Base-by-base conservation (phyloP, 2,113 vertebrate species). In the Promerops cafer region DNA sequence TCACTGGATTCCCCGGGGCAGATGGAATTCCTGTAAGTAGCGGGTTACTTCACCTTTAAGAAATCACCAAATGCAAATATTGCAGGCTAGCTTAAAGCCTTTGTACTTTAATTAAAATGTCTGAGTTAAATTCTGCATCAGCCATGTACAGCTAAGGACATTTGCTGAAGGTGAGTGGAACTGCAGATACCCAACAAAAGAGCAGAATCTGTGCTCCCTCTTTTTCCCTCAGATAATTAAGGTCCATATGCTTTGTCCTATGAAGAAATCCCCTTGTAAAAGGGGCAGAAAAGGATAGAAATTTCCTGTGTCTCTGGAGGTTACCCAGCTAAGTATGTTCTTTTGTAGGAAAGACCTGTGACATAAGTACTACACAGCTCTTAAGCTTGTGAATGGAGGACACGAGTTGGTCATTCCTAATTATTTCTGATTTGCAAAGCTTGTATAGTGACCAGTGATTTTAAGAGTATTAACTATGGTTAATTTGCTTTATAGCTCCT, bases 21-120 rank as follows among this genome's bases (percentile, higher is more conserved):
- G 97, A 99, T 53, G 99, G 99, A 24, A 97, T 99, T 97, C 99
- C 99, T 53, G 99, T 99, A 98, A 99, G 99, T 98, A 94, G 56
- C 2, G 0, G 0, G 10, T 97, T 90, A 52, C 74, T 37, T 90
- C 63, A 54, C 82, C 71, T 72, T 84, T 39, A 72, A 90, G 81
- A 93, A 94, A 83, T 74, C 66, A 90, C 52, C 76, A 89, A 69
- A 60, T 82, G 30, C 75, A 79, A 82, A 57, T 84, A 81, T 59
- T 92, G 40, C 54, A 89, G 42, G 31, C 45, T 84, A 31, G 13
- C 23, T 85, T 71, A 63, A 92, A 92, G 47, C 44, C 80, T 93
- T 93, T 91, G n/a, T 87, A 66, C 76, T 87, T 86, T 75, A 93
- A 93, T 93, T 86, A 89, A 92, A 77, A 70, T 57, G 30, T 77